These are phyloP conservation scores for Coptotermes formosanus DNA, from an alignment of 1,140 invertebrate genomes.

Conservation along the genomic window DNA sequence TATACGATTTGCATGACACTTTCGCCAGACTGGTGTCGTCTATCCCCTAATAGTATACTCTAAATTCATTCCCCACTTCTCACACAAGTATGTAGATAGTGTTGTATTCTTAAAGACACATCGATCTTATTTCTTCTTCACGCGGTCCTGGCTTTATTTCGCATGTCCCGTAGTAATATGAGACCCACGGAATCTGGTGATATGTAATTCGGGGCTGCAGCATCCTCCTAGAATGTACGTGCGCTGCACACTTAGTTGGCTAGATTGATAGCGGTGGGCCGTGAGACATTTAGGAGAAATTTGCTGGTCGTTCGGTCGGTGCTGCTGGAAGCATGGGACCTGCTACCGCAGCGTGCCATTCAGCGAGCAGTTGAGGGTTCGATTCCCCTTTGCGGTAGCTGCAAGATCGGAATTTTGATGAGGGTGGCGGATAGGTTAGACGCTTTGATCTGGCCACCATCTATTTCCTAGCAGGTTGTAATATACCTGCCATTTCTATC, in stretches of 20 bases:
- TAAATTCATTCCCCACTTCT: neutral
- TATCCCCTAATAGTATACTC: neutral
- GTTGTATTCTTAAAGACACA: neutral
- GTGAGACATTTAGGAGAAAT: neutral
- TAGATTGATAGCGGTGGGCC: neutral
- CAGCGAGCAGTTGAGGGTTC: neutral
- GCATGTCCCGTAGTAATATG: neutral
- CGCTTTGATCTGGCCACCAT: neutral
- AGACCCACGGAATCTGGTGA: no score
- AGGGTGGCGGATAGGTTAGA: neutral
- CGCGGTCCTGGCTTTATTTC: neutral
- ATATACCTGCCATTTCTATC: neutral
- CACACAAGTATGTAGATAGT: neutral
- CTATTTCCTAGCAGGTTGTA: neutral
- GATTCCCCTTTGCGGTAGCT: neutral
- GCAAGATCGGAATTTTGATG: conserved; percentile 7
- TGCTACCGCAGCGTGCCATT: neutral
- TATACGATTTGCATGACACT: neutral
- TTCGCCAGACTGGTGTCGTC: neutral
- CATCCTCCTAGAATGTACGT: neutral
- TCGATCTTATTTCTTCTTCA: neutral
- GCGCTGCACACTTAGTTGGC: neutral
- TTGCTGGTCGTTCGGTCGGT: neutral
- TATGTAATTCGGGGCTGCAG: neutral
- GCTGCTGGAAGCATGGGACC: neutral